Evolutionary conservation across 2,113 vertebrate genomes (phyloP).

Genomic region (Galbula dea): DNA sequence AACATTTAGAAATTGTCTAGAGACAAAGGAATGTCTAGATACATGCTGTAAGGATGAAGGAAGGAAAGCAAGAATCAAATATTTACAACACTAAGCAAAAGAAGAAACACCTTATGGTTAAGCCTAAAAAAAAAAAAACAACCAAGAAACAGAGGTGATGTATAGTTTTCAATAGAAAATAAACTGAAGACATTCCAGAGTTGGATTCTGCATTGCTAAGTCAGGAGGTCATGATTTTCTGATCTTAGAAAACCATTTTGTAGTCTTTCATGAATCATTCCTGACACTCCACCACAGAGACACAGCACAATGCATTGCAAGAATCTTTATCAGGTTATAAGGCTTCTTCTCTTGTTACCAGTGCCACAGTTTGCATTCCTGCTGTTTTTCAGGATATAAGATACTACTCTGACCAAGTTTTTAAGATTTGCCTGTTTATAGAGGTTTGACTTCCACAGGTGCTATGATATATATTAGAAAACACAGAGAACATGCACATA

Average conservation of each 20-base stretch:
- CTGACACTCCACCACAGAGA: neutral
- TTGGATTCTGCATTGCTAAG: neutral
- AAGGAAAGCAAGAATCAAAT: neutral
- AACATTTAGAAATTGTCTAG: neutral
- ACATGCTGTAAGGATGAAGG: neutral
- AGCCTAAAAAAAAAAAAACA: neutral
- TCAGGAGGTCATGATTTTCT: neutral
- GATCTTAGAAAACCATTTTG: neutral
- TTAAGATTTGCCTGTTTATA: neutral
- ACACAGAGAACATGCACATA: constrained; percentile 29
- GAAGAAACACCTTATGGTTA: neutral
- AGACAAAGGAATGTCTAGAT: neutral
- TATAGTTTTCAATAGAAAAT: neutral
- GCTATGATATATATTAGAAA: neutral
- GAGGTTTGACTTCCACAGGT: neutral
- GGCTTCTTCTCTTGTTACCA: neutral
- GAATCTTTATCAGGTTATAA: neutral
- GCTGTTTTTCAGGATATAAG: neutral
- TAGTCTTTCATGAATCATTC: neutral
- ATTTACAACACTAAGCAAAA: neutral
- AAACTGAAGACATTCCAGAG: neutral
- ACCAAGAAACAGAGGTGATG: neutral
- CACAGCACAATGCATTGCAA: neutral
- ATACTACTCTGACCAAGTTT: neutral
- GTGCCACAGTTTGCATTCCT: neutral